Evolutionary conservation across 2,797 vertebrate species (phyloP).

Genomic region (Caiman crocodilus): DNA sequence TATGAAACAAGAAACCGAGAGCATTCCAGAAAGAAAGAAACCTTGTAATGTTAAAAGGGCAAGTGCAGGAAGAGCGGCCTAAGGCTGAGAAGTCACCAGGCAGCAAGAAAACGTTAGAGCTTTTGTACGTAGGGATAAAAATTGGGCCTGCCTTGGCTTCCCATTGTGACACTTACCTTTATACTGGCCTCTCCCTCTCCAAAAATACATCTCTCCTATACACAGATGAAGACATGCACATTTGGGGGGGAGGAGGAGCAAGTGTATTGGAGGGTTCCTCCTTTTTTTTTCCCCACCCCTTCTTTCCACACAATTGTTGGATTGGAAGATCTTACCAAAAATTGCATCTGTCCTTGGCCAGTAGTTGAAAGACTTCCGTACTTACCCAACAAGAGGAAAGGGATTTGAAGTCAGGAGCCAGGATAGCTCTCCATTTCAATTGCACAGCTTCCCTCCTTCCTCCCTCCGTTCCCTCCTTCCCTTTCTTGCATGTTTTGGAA

Average conservation of each 20-base stretch:
- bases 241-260: too few relatives aligned
- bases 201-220: too few relatives aligned
- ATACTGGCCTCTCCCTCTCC: too few relatives aligned
- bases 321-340: not conserved
- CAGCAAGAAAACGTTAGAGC: too few relatives aligned
- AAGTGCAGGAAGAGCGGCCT: too few relatives aligned
- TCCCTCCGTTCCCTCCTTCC: too few relatives aligned
- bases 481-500: not conserved
- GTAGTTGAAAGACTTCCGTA: not conserved
- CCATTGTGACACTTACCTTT: too few relatives aligned
- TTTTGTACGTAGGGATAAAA: too few relatives aligned
- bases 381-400: not conserved
- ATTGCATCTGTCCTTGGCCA: not conserved
- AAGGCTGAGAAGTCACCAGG: too few relatives aligned
- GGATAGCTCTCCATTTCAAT: not conserved
- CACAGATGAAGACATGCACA: too few relatives aligned
- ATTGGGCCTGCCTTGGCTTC: too few relatives aligned
- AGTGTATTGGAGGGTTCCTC: too few relatives aligned
- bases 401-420: not conserved
- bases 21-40: not conserved
- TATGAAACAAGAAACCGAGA: not conserved
- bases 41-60: not conserved
- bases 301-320: not conserved
- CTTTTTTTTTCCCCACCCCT: not conserved
- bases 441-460: not conserved